Evolutionary conservation across 2,888 invertebrate genomes (phyloP), one percentile per base, ranked within the genome.

Genomic region (Cyclophora albipunctata): DNA sequence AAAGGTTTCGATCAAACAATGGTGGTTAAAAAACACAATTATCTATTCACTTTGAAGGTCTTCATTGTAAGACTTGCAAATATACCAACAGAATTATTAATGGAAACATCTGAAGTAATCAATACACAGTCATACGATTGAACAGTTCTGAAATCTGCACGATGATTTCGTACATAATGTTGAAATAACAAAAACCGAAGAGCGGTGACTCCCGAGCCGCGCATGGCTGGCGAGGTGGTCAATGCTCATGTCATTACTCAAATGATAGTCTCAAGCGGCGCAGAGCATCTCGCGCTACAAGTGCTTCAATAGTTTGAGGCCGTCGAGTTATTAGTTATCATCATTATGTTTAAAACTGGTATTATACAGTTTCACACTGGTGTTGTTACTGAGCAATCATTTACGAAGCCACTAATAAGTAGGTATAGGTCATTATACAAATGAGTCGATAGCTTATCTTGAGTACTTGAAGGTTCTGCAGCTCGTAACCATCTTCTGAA

Each of bases 21-120:
- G 37, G 37, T 37, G 37, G 37, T 37, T 37, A 37, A 37, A 37
- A 37, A 37, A 37, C 5, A 37, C 37, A 37, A 37, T 37, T 37
- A 37, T 37, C 37, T 37, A 5, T 5, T 37, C 37, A 37, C 47
- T 49, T 47, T 34, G 45, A 54, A 54, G 54, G 51, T 43, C 5
- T 37, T 45, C 35, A 40, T 40, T 40, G 7, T 40, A 42, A 42
- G 3, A 7, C 7, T 42, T 42, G 4, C 42, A 5, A 7, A 7
- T 42, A 42, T 20, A 7, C 42, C 4, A 42, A 42, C 42, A 20
- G 20, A 20, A 20, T 20, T 20, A 20, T 20, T 20, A 20, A 20
- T 20, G 1, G 20, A 20, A 20, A 20, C 20, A 20, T 20, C 20
- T 20, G 20, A 20, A 20, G 20, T 20, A 20, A 20, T 20, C 20